Base-by-base conservation (phyloP, 2,888 invertebrate species). In the Drosophila siamana region DNA sequence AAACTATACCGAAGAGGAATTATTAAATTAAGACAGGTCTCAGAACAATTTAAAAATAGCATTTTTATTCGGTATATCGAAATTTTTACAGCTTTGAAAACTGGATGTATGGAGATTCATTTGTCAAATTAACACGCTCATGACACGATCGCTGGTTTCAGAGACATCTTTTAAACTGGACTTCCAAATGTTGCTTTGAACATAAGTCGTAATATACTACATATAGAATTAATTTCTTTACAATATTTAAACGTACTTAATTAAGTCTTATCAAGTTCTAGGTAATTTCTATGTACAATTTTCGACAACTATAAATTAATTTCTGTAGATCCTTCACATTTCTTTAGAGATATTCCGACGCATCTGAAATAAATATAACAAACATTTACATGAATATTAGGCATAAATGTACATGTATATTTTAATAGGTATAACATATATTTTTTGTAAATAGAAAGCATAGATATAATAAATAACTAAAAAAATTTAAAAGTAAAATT, bases 321-420 rank as follows among this genome's bases (percentile, higher is more conserved):
- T 67, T 60, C 63, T 76, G 69, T 56, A 87, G 76, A 83, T 87
- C 77, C 76, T 83, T 79, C 71, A 81, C 67, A 69, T 59, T 63
- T 73, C 61, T 55, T 90, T 85, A 91, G 78, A 91, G 88, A 84
- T 91, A 91, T 83, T 91, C 91, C 71, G 90, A 91, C 90, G 91
- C 90, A 88, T 91, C 90, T 91, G 87, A 55, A 91, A 90, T 64
- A 30, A 62, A 62, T 77, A 67, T n/a, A 55, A 48, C 36, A 57
- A 51, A 28, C 9, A 16, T 16, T 28, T 46, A 19, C 26, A 46
- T 51, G 50, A 50, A 48, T 19, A 38, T 19, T 44, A 24, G n/a
- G n/a, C 36, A 15, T 7, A 13, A 13, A 13, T 38, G 6, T 13
- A 15, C 13, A 15, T 38, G 15, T 15, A 38, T 38, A 15, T 38